A percentile compares a stretch with the other conserved stretches of the same genome.
phyloP scores from a whole-genome alignment of 2,113 vertebrate genomes.

The Melospiza georgiana region DNA sequence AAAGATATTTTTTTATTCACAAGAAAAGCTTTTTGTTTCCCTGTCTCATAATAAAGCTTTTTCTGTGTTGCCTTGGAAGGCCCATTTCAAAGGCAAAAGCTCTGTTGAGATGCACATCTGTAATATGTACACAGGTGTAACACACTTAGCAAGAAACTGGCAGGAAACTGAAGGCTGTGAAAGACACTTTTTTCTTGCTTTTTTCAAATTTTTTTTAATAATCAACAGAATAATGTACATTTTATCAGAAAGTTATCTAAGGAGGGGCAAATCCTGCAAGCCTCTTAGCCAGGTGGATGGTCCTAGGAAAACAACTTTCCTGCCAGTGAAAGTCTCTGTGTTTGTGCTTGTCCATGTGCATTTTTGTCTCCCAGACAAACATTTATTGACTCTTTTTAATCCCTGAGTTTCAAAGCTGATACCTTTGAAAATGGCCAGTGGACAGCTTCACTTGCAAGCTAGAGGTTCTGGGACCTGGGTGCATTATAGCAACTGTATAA shows the following conservation, averaged over 20 bases:
- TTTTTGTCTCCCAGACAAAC: background rate
- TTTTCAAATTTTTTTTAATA: background rate
- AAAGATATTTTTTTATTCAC: background rate
- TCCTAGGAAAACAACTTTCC: background rate
- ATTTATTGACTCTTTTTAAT: background rate
- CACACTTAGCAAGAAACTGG: background rate
- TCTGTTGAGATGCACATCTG: background rate
- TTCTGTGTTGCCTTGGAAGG: background rate
- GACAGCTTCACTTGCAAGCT: no score
- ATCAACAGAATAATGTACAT: background rate
- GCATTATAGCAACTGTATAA: no score
- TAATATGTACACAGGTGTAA: background rate
- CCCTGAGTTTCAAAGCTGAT: background rate
- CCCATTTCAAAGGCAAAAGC: background rate
- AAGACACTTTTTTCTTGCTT: background rate
- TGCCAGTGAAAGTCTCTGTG: background rate
- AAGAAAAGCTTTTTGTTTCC: background rate
- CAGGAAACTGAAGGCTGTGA: constrained; percentile 17
- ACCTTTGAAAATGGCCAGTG: background rate
- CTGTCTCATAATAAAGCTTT: background rate
- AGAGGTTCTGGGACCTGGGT: no score
- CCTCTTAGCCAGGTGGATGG: background rate
- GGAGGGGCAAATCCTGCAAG: background rate
- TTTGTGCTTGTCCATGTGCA: background rate
- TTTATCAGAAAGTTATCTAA: constrained; percentile 22